These are phyloP conservation scores for Circaetus gallicus DNA, from an alignment of 2,113 vertebrate species.

Conservation along the genomic window DNA sequence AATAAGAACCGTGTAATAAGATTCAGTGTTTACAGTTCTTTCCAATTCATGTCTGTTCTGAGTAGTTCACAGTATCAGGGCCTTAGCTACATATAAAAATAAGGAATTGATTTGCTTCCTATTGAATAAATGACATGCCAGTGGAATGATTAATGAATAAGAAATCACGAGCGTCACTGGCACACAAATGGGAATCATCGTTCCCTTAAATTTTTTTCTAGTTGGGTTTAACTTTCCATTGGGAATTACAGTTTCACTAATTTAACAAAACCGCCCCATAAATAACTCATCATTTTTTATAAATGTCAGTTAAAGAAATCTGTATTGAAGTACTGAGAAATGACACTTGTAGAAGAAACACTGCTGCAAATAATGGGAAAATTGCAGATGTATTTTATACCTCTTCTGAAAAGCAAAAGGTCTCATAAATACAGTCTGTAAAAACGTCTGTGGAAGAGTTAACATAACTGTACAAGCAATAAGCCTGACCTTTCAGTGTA, in stretches of 20 bases:
- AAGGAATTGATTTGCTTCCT: slow-evolving; percentile 41
- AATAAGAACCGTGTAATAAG: background rate
- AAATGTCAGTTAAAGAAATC: slow-evolving; percentile 63
- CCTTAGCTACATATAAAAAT: background rate
- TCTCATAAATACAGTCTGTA: slow-evolving; percentile 79
- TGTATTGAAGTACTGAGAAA: slow-evolving; percentile 61
- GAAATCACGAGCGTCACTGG: background rate
- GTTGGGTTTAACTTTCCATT: slow-evolving; percentile 50
- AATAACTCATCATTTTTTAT: slow-evolving; percentile 71
- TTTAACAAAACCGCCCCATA: slow-evolving; percentile 59
- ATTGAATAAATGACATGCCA: slow-evolving; percentile 2
- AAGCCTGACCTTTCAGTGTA: slow-evolving; percentile 82
- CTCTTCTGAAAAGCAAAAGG: slow-evolving; percentile 75
- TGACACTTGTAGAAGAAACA: slow-evolving; percentile 69
- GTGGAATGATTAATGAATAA: slow-evolving; percentile 33
- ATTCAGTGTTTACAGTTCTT: background rate
- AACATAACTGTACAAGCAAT: slow-evolving; percentile 81
- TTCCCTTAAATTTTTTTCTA: slow-evolving; percentile 1
- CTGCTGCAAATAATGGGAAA: slow-evolving; percentile 69
- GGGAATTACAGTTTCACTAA: slow-evolving; percentile 59
- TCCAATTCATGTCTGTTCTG: background rate
- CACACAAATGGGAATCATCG: slow-evolving; percentile 26
- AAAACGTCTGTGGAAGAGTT: slow-evolving; percentile 77
- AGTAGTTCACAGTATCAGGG: background rate
- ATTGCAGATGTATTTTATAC: slow-evolving; percentile 72